Base-by-base conservation (phyloP, 2,797 vertebrate genomes). In the Florisuga fusca region DNA sequence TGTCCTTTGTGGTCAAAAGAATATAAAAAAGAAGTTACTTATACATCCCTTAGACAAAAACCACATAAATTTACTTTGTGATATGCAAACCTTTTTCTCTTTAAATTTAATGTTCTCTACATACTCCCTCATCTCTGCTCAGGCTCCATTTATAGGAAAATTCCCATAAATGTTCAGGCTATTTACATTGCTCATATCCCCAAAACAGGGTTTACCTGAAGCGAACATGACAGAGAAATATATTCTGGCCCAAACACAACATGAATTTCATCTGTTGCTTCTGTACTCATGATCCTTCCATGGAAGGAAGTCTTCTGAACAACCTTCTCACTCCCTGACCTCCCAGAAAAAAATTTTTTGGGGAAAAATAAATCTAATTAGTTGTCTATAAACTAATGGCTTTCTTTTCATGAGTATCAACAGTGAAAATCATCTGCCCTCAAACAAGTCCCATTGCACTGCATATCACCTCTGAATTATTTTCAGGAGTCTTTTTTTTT, bases 1-100 rank as follows among this genome's bases (percentile, higher is more conserved):
- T 75, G 46, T 95, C 84, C 43, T 95, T 97, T 93, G 54, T 77
- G 75, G 88, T 62, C 75, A 68, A 90, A 95, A 92, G 69, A 94
- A 94, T 94, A 27, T 27, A 66, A 53, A 88, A 54, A 81, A 51
- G 14, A 51, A 81, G 21, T 84, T 82, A 21, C 38, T 75, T 73
- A 71, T 53, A 76, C 16, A 66, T 66, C 43, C 57, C 36, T 77
- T 79, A 62, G 58, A 93, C 38, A 93, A n/a, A 76, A 96, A 72
- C 13, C 15, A 33, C 31, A 67, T 17, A 80, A 71, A 76, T 26
- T 83, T 61, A 54, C 78, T 95, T 85, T 71, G 20, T 72, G 55
- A 82, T 74, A 88, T 38, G 12, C 48, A 91, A 45, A 78, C 53
- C 68, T 85, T 67, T 25, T 82, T 92, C 36, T 91, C 34, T n/a